These are phyloP conservation scores for Cisticola juncidis DNA, from an alignment of 2,113 vertebrate genomes.

Conservation along the genomic window DNA sequence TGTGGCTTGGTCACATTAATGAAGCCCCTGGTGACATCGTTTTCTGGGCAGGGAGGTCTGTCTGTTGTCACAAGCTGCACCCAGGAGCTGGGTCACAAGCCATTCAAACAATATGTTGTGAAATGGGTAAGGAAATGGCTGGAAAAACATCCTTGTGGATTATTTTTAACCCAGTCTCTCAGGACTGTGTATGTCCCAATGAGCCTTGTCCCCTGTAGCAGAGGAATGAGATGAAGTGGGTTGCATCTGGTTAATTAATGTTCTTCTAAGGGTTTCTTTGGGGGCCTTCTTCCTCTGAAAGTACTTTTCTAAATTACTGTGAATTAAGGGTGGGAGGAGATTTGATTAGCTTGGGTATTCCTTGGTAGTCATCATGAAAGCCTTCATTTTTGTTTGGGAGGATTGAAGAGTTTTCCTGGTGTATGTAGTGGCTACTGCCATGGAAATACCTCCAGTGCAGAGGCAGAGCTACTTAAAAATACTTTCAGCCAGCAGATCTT, in stretches of 20 bases:
- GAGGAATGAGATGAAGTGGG: not conserved
- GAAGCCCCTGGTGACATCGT: not conserved
- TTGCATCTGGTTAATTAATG: not conserved
- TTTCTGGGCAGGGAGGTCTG: not conserved
- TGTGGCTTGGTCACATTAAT: rapidly evolving
- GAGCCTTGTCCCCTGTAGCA: not conserved
- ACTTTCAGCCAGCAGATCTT: not conserved
- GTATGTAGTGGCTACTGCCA: not conserved
- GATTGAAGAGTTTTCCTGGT: not conserved
- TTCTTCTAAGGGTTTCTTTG: not conserved
- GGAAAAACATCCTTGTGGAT: not conserved
- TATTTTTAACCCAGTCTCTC: not conserved
- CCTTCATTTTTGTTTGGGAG: not conserved
- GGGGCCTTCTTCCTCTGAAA: not conserved
- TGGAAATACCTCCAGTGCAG: not conserved
- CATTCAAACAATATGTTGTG: not conserved
- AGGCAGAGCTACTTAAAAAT: not conserved
- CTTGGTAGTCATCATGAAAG: not conserved
- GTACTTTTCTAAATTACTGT: not conserved
- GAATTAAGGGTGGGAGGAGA: not conserved
- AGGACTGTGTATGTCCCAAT: rapidly evolving
- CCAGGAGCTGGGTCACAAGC: not conserved
- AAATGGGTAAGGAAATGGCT: not conserved
- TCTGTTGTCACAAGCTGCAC: not conserved
- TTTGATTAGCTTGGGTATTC: not conserved